phyloP scores from a whole-genome alignment of 2,888 invertebrate species.

The Lottia gigantea region DNA sequence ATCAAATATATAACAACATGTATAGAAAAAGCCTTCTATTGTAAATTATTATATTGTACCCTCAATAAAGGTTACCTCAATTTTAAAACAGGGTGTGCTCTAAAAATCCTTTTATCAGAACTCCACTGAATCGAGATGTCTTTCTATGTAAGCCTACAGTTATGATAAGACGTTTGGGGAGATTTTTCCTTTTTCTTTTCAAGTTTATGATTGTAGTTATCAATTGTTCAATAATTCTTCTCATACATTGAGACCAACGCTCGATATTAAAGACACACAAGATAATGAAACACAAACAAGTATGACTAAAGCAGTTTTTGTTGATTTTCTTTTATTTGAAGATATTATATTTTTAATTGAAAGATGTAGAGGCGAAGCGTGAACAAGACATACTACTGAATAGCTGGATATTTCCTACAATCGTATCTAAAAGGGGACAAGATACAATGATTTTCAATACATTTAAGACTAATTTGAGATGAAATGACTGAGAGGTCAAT shows the following conservation, averaged over 20 bases:
- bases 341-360: too few species aligned
- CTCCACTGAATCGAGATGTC: not conserved
- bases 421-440: too few species aligned
- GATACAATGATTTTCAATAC: too few species aligned
- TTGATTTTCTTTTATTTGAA: slow-evolving; percentile 2
- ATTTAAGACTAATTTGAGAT: too few species aligned
- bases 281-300: slow-evolving; percentile 10
- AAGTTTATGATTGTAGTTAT: slow-evolving; percentile 5
- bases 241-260: too few species aligned
- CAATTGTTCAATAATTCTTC: slow-evolving; percentile 7
- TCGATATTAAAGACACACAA: not conserved
- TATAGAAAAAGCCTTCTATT: not conserved
- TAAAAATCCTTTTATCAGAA: slow-evolving; percentile 2
- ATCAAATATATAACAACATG: not conserved
- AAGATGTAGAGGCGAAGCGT: too few species aligned
- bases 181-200: slow-evolving; percentile 2
- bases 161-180: slow-evolving; percentile 8
- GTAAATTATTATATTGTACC: slow-evolving; percentile 4
- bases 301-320: slow-evolving; percentile 1
- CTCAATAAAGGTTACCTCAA: not conserved
- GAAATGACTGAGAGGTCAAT: too few species aligned
- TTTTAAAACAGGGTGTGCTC: slow-evolving; percentile 8
- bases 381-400: too few species aligned
- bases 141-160: not conserved
- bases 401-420: too few species aligned